These are phyloP conservation scores for Spinibarbus caldwelli DNA, from an alignment of 2,797 vertebrate genomes.

Conservation along the genomic window DNA sequence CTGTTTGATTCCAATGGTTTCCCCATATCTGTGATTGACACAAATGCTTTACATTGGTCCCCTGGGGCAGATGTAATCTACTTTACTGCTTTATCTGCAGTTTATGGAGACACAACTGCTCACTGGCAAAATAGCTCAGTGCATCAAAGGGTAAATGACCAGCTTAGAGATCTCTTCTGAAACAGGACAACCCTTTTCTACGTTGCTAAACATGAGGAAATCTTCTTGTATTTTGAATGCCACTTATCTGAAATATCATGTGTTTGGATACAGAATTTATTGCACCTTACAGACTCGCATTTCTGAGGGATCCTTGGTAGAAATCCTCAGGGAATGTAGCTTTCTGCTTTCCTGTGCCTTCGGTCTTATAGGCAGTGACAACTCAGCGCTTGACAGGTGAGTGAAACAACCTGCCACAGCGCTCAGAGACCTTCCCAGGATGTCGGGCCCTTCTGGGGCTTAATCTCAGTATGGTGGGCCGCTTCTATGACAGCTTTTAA, in stretches of 20 bases:
- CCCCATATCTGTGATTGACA: slow-evolving; percentile 46
- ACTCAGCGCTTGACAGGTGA: slow-evolving; percentile 60
- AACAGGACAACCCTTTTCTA: slow-evolving; percentile 29
- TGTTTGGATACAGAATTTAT: slow-evolving; percentile 57
- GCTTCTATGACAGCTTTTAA: slow-evolving; percentile 62
- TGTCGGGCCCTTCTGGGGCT: slow-evolving; percentile 58
- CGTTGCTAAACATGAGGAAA: slow-evolving; percentile 55
- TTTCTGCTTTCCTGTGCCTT: slow-evolving; percentile 48
- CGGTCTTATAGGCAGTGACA: slow-evolving; percentile 59
- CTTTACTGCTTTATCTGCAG: slow-evolving; percentile 52
- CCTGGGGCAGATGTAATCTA: slow-evolving; percentile 51
- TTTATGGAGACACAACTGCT: slow-evolving; percentile 51
- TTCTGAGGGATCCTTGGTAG: slow-evolving; percentile 47
- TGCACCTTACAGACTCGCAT: slow-evolving; percentile 51
- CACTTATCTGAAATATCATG: slow-evolving; percentile 61
- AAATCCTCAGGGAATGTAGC: slow-evolving; percentile 56
- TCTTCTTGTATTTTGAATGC: slow-evolving; percentile 52
- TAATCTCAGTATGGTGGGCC: slow-evolving; percentile 63
- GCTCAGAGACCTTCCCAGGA: slow-evolving; percentile 58
- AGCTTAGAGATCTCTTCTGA: slow-evolving; percentile 38
- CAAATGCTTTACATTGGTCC: slow-evolving; percentile 55
- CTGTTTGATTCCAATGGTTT: slow-evolving; percentile 52
- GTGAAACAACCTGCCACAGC: slow-evolving; percentile 56
- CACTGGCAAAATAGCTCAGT: slow-evolving; percentile 44
- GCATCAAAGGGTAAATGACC: slow-evolving; percentile 45